Conservation (phyloP, 2,888 invertebrate species). For the Thecocarcelia acutangulata region DNA sequence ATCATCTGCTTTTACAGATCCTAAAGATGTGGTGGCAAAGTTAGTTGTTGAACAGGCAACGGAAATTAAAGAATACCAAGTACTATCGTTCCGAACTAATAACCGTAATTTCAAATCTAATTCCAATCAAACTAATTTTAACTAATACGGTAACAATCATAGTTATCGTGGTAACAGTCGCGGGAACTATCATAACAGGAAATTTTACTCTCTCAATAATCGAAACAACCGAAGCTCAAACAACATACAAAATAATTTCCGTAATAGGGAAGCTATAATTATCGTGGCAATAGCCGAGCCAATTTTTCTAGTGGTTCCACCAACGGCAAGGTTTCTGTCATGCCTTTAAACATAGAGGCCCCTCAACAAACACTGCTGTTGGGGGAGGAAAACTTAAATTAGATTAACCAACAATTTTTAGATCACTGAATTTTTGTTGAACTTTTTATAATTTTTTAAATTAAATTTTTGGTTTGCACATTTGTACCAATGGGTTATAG, state of each 20-base stretch:
- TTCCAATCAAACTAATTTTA: constrained; percentile 4
- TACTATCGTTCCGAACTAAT: constrained; percentile 9
- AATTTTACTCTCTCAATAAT: neutral
- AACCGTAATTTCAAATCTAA: neutral
- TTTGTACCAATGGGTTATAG: no score
- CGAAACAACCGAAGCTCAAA: constrained; percentile 3
- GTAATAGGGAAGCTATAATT: no score
- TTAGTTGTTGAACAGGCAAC: constrained; percentile 18
- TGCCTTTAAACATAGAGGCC: constrained; percentile 1
- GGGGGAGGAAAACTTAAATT: neutral
- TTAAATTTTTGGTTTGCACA: no score
- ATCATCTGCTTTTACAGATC: constrained; percentile 33
- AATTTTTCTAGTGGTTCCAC: neutral
- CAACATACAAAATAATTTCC: neutral
- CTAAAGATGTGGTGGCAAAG: constrained; percentile 23
- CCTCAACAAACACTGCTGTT: constrained; percentile 5
- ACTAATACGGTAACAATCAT: constrained; percentile 4
- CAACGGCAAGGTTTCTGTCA: neutral
- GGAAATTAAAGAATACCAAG: constrained; percentile 24
- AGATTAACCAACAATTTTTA: neutral
- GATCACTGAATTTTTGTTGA: constrained; percentile 1
- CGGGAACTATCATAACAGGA: neutral
- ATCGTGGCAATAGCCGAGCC: neutral
- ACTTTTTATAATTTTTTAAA: no score
- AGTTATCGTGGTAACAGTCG: constrained; percentile 7